Conservation (phyloP, 1,140 invertebrate genomes). For the Cylas formicarius region DNA sequence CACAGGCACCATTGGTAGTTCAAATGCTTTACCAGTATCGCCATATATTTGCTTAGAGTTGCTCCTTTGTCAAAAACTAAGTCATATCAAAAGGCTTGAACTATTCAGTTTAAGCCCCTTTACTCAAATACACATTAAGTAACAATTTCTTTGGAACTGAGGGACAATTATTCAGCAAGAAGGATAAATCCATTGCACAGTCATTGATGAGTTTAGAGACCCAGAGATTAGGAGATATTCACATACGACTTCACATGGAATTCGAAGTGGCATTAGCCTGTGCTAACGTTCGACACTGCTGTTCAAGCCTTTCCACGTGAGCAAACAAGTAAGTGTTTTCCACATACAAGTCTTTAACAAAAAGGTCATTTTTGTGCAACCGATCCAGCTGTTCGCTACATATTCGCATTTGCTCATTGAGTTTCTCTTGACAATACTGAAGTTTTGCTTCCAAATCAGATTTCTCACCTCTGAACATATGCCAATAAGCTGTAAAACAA, state of each 20-base stretch:
- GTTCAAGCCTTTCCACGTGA: conserved; percentile 55
- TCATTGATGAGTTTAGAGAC: too few relatives aligned
- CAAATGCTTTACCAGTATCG: too few relatives aligned
- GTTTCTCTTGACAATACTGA: conserved; percentile 51
- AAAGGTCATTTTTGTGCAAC: conserved; percentile 61
- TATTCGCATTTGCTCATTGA: conserved; percentile 56
- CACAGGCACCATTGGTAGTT: too few relatives aligned
- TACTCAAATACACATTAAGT: too few relatives aligned
- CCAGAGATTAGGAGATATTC: too few relatives aligned
- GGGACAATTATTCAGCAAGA: too few relatives aligned
- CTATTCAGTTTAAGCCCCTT: too few relatives aligned
- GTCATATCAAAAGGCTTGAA: too few relatives aligned
- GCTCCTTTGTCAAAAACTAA: too few relatives aligned
- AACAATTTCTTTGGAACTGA: too few relatives aligned
- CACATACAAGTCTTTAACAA: conserved; percentile 72
- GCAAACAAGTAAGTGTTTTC: conserved; percentile 68
- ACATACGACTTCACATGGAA: conserved; percentile 42
- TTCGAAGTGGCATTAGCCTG: conserved; percentile 44
- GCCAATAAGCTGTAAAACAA: conserved; percentile 50
- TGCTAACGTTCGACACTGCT: conserved; percentile 48
- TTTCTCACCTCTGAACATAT: conserved; percentile 55
- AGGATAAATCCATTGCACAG: too few relatives aligned
- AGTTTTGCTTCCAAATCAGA: conserved; percentile 51
- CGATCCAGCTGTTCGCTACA: conserved; percentile 52
- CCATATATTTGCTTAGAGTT: too few relatives aligned